These are phyloP conservation scores for Trachops cirrhosus DNA, from an alignment of 2,797 vertebrate species.

Conservation along the genomic window DNA sequence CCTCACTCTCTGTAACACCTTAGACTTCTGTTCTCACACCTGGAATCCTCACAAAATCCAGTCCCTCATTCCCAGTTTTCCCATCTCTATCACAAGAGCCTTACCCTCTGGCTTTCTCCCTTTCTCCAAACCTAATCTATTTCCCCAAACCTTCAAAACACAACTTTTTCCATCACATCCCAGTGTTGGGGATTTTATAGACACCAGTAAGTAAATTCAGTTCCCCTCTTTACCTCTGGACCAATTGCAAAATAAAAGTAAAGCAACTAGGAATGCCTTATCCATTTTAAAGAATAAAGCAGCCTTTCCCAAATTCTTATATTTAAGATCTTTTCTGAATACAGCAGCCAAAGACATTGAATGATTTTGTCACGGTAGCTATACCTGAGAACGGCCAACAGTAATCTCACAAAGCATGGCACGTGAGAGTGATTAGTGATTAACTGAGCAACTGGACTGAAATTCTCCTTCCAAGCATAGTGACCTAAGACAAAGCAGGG, in stretches of 20 bases:
- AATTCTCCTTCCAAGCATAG: neutral
- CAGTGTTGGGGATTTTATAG: neutral
- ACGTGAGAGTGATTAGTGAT: neutral
- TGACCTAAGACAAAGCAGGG: neutral
- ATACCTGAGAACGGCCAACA: neutral
- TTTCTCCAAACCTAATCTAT: neutral
- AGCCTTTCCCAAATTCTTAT: neutral
- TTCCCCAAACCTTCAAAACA: neutral
- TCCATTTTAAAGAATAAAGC: neutral
- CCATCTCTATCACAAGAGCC: neutral
- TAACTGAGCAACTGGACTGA: neutral
- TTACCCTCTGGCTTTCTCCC: neutral
- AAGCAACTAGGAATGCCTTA: neutral
- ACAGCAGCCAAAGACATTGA: neutral
- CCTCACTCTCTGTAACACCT: neutral
- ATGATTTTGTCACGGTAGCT: neutral
- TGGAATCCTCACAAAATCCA: neutral
- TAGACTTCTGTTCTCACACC: neutral
- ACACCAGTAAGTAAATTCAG: neutral
- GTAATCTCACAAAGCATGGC: neutral
- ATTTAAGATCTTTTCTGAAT: slow-evolving; percentile 13
- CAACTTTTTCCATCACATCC: neutral
- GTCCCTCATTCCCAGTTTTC: neutral
- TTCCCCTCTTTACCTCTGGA: neutral
- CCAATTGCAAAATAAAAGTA: neutral